phyloP scores from a whole-genome alignment of 2,113 vertebrate species.

The Thunnus thynnus region DNA sequence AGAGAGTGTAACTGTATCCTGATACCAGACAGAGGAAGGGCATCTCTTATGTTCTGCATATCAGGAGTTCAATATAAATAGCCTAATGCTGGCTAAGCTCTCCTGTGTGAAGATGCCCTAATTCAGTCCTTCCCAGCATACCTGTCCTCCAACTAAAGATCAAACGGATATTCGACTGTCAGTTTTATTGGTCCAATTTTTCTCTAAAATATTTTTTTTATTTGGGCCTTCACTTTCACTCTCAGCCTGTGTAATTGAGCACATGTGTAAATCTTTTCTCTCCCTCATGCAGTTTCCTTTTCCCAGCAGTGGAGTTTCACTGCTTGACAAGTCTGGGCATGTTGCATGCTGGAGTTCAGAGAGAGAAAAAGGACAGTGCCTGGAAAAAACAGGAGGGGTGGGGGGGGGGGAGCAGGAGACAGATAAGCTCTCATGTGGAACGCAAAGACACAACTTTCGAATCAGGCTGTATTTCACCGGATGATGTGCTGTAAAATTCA shows the following conservation, averaged over 20 bases:
- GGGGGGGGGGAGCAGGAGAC: not conserved
- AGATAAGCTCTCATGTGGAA: conserved; percentile 5
- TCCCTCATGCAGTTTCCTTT: conserved; percentile 51
- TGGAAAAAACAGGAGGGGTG: conserved; percentile 20
- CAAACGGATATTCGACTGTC: conserved; percentile 1
- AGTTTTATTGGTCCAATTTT: conserved; percentile 6
- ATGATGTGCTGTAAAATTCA: not conserved
- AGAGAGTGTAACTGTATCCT: conserved; percentile 27
- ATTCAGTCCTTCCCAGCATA: conserved; percentile 41
- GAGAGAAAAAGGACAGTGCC: conserved; percentile 27
- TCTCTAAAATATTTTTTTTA: conserved; percentile 18
- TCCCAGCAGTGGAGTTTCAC: conserved; percentile 38
- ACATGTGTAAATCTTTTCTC: conserved; percentile 50
- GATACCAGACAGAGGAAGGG: conserved; percentile 60
- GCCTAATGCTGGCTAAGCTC: conserved; percentile 58
- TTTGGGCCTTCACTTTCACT: not conserved
- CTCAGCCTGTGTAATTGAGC: conserved; percentile 16
- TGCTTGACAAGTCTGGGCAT: conserved; percentile 69
- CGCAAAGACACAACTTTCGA: not conserved
- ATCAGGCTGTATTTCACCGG: not conserved
- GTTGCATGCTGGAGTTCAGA: conserved; percentile 50
- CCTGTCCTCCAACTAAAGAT: conserved; percentile 24
- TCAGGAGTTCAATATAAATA: conserved; percentile 75
- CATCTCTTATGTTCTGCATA: conserved; percentile 47
- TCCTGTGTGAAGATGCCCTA: conserved; percentile 39